Base-by-base conservation (phyloP, 2,797 vertebrate genomes). In the Danio tinwini region DNA sequence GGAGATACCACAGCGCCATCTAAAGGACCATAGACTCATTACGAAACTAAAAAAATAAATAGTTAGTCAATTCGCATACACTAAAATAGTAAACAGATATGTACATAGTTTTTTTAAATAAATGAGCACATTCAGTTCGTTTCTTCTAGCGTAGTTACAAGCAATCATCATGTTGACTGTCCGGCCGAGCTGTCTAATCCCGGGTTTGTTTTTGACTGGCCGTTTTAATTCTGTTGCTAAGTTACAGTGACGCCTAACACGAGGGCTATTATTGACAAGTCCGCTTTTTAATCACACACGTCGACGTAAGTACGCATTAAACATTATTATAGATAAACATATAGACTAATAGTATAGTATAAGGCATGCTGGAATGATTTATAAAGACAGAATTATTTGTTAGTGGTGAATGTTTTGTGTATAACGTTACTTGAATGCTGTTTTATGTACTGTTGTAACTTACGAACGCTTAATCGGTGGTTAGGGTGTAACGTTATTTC, bases 161-260 rank as follows among this genome's bases (percentile, higher is more conserved):
- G 9, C 4, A 2, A 39, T 11, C 49, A 11, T 52, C 8, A 1
- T 29, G 37, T 19, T 69, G 39, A 59, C 29, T 58, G 78, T 42
- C 72, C 72, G 62, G 19, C 55, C n/a, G 40, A 73, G 19, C 10
- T 13, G 6, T 13, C 56, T 5, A 14, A 63, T 3, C 40, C 55
- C 64, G 61, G 40, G 40, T 6, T 5, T 39, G 50, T 5, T 80
- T 64, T 49, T 4, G 29, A 14, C 73, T 49, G 69, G 49, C 69
- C 69, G 19, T 55, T 64, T 19, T 21, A 5, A 14, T 39, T 19
- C 13, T 61, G 82, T 83, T 83, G 82, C 82, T 65, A 76, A 49
- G 82, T n/a, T 19, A 83, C 65, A 53, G 16, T 14, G 42, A 53
- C 2, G 53, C 64, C 17, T 55, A 56, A 61, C 29, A 4, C 29